phyloP scores from a whole-genome alignment of 1,140 invertebrate genomes.

The Penaeus chinensis region DNA sequence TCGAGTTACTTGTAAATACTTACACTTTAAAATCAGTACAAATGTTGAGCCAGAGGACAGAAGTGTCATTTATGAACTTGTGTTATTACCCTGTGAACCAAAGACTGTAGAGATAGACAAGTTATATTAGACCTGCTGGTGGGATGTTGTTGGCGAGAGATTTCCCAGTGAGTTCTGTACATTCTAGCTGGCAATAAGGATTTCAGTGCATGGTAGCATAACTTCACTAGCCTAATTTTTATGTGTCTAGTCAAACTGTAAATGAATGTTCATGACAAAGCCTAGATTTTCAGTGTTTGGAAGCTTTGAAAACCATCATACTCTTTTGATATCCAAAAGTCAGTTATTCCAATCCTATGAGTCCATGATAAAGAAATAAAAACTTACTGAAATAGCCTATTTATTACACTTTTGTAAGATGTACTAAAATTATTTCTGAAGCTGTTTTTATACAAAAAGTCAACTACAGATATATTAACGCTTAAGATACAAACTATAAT shows the following conservation, averaged over 20 bases:
- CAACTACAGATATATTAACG: no score
- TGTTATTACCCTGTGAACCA: constrained; percentile 13
- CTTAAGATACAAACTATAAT: no score
- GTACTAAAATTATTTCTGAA: no score
- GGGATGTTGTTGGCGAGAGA: not conserved
- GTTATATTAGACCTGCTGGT: not conserved
- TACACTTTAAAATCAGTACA: not conserved
- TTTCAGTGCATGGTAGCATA: constrained; percentile 6
- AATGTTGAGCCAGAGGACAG: no score
- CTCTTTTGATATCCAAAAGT: not conserved
- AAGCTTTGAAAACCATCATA: not conserved
- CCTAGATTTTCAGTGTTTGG: constrained; percentile 1
- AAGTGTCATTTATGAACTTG: constrained; percentile 15
- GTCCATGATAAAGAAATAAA: not conserved
- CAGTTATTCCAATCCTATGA: not conserved
- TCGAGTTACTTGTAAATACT: constrained; percentile 1
- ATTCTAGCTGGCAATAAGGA: constrained; percentile 13
- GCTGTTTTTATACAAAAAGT: no score
- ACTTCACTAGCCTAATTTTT: constrained; percentile 3
- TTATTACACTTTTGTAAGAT: no score
- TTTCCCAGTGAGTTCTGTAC: not conserved
- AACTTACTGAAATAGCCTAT: no score
- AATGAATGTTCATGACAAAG: not conserved
- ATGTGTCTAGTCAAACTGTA: not conserved
- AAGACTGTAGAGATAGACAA: constrained; percentile 12